Percentiles rank a stretch among this genome's conserved stretches.
These are phyloP conservation scores for Drepana arcuata DNA, from an alignment of 1,140 invertebrate genomes.

Conservation along the genomic window DNA sequence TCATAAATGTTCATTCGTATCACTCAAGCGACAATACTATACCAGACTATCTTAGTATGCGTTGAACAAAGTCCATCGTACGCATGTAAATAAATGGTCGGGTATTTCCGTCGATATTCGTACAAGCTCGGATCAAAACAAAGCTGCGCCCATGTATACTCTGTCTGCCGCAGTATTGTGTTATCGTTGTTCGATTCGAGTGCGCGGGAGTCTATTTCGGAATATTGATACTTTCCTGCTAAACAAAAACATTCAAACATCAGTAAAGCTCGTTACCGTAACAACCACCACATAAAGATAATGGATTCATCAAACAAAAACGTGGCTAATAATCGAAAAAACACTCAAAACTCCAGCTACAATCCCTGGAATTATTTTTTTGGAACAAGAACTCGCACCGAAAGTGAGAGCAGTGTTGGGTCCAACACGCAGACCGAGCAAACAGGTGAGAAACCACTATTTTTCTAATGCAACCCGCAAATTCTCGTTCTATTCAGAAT, in stretches of 20 bases:
- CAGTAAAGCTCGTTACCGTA: too few species aligned
- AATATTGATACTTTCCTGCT: too few species aligned
- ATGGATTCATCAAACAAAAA: slow-evolving; percentile 49
- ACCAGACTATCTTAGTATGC: too few species aligned
- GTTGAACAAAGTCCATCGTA: slow-evolving; percentile 23
- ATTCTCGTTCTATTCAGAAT: too few species aligned
- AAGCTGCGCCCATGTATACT: slow-evolving; percentile 10
- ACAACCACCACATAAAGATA: too few species aligned
- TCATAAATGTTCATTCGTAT: too few species aligned
- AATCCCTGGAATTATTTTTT: slow-evolving; percentile 59
- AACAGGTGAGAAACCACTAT: slow-evolving; percentile 47
- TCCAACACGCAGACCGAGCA: slow-evolving; percentile 38
- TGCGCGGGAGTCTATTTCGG: slow-evolving; percentile 21
- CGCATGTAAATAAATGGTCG: slow-evolving; percentile 40
- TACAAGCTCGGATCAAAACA: slow-evolving; percentile 51
- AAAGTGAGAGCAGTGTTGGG: slow-evolving; percentile 53
- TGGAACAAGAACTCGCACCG: slow-evolving; percentile 41
- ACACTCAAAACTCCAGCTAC: slow-evolving; percentile 28
- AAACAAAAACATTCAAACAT: too few species aligned
- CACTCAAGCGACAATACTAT: too few species aligned
- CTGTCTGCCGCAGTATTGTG: too few species aligned
- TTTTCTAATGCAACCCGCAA: too few species aligned
- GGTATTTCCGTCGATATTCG: slow-evolving; percentile 38
- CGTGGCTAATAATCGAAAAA: slow-evolving; percentile 26
- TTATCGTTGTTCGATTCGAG: slow-evolving; percentile 31